These are phyloP conservation scores for Himalopsyche phryganea DNA, from an alignment of 1,140 invertebrate species.

Conservation along the genomic window DNA sequence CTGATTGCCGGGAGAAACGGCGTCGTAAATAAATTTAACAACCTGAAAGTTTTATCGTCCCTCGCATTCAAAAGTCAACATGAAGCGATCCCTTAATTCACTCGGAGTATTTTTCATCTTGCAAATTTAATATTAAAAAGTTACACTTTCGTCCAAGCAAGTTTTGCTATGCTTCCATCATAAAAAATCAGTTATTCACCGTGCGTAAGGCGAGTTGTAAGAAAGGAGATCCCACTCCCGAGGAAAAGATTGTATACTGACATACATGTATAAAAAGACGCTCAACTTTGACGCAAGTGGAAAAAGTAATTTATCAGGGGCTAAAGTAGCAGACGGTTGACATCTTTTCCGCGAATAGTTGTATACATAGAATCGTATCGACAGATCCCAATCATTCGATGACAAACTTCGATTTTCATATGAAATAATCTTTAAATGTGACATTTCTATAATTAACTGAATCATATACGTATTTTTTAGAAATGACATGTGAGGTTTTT, in stretches of 20 bases:
- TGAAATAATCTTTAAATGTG: no score
- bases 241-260: no score
- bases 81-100: slow-evolving; percentile 17
- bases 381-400: no score
- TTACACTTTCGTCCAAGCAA: slow-evolving; percentile 11
- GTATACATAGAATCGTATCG: no score
- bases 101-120: slow-evolving; percentile 21
- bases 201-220: slow-evolving; percentile 23
- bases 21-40: no score
- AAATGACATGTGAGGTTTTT: no score
- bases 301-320: slow-evolving; percentile 21
- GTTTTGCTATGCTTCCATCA: slow-evolving; percentile 11
- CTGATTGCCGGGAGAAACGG: no score
- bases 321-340: slow-evolving; percentile 10
- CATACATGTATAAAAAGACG: background rate
- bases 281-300: slow-evolving; percentile 2
- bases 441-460: no score
- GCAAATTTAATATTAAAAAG: slow-evolving; percentile 25
- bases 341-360: no score
- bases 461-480: no score
- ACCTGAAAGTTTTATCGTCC: no score
- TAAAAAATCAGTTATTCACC: slow-evolving; percentile 31
- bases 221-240: slow-evolving; percentile 5
- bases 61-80: slow-evolving; percentile 4
- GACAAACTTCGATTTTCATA: no score